Evolutionary conservation across 2,113 vertebrate species (phyloP).

Genomic region (Oncorhynchus tshawytscha): DNA sequence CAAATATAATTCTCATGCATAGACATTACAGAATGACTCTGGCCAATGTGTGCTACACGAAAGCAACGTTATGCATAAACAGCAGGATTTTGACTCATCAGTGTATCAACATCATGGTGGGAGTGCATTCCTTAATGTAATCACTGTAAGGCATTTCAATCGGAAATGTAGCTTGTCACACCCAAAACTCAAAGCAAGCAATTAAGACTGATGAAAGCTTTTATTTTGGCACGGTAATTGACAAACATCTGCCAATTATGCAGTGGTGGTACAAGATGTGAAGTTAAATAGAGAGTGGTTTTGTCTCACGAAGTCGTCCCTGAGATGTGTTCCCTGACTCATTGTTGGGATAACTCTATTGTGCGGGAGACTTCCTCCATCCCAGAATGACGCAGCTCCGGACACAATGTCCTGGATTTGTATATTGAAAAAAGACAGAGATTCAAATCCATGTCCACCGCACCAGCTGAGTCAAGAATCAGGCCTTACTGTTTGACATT

Average conservation of each 20-base stretch:
- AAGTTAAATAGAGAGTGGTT: neutral
- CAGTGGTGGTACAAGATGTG: neutral
- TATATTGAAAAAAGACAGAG: neutral
- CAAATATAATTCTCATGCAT: slow-evolving; percentile 19
- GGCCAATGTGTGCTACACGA: neutral
- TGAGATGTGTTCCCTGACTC: neutral
- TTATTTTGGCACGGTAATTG: neutral
- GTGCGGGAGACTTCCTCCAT: neutral
- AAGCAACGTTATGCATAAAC: slow-evolving; percentile 1
- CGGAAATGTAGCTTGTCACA: neutral
- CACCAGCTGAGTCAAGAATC: too few relatives aligned
- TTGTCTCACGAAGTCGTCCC: neutral
- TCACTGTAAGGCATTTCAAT: neutral
- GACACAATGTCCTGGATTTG: neutral
- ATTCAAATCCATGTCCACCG: too few relatives aligned
- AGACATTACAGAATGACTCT: slow-evolving; percentile 4
- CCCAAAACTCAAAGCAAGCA: neutral
- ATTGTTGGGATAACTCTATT: neutral
- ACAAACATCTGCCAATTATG: neutral
- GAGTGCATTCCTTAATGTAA: neutral
- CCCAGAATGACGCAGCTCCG: neutral
- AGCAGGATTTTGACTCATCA: slow-evolving; percentile 11
- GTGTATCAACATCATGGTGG: neutral
- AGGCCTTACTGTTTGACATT: too few relatives aligned
- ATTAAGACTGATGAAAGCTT: neutral